A percentile compares a stretch with the other conserved stretches of the same genome.
These are phyloP conservation scores for Danio tinwini DNA, from an alignment of 2,797 vertebrate genomes.

Conservation along the genomic window DNA sequence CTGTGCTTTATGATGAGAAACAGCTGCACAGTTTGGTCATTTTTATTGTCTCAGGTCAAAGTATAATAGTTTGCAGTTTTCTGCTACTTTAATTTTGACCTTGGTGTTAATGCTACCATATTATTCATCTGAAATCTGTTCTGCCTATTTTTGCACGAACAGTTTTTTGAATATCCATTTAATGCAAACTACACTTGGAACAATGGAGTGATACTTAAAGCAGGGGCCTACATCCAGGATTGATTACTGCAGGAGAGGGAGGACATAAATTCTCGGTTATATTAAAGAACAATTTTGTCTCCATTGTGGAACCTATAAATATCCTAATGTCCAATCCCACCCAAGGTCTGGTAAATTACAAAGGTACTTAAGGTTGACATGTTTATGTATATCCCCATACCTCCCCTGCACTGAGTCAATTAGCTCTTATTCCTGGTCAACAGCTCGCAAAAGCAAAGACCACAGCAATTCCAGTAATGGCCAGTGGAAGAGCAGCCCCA, in stretches of 20 bases:
- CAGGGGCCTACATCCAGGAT: constrained; percentile 54
- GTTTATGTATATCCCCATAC: constrained; percentile 68
- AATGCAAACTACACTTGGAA: constrained; percentile 33
- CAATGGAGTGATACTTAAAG: constrained; percentile 56
- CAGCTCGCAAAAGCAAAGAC: constrained; percentile 50
- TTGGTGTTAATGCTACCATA: constrained; percentile 19
- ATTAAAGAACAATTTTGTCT: constrained; percentile 72
- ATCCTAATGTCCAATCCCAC: constrained; percentile 64
- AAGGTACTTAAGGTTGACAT: constrained; percentile 67
- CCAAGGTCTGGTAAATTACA: constrained; percentile 66
- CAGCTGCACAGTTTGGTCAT: not conserved
- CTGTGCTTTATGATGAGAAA: not conserved
- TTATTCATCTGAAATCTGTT: constrained; percentile 25
- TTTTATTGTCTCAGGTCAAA: not conserved
- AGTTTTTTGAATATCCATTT: constrained; percentile 22
- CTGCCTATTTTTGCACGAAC: constrained; percentile 19
- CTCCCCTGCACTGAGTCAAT: constrained; percentile 62
- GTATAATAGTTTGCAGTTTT: constrained; percentile 17
- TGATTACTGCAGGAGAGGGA: constrained; percentile 51
- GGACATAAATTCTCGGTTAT: constrained; percentile 66
- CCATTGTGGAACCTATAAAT: constrained; percentile 71
- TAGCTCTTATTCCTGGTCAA: constrained; percentile 54
- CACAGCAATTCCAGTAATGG: constrained; percentile 44
- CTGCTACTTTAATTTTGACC: constrained; percentile 25
- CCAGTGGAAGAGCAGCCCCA: constrained; percentile 11